Conservation (phyloP, 2,113 vertebrate species). For the Tragelaphus imberbis region DNA sequence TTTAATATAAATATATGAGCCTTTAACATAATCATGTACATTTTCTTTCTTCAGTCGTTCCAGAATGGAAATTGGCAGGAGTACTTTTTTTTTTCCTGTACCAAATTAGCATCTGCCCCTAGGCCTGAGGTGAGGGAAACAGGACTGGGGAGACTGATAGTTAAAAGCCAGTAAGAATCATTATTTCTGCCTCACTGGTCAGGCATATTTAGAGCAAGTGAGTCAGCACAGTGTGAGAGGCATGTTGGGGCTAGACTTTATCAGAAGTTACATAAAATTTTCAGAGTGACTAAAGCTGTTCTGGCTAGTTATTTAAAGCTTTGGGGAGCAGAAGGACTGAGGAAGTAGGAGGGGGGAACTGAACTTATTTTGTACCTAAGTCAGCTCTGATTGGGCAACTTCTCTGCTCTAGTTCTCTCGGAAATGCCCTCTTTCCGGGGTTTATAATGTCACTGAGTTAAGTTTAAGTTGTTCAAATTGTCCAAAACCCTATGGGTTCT, state of each 20-base stretch:
- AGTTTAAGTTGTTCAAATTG: not conserved
- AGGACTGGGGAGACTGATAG: not conserved
- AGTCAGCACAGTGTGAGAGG: constrained; percentile 27
- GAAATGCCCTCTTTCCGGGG: not conserved
- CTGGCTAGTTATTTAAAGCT: constrained; percentile 24
- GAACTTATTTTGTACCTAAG: not conserved
- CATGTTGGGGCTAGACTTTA: constrained; percentile 4
- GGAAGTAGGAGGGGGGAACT: not conserved
- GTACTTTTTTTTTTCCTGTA: not conserved
- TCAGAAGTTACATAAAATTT: not conserved
- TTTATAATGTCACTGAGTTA: not conserved
- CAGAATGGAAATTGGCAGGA: not conserved
- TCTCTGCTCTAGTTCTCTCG: not conserved
- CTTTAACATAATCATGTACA: not conserved
- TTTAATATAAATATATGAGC: not conserved
- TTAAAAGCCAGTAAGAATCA: not conserved
- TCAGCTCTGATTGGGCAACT: not conserved
- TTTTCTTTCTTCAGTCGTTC: not conserved
- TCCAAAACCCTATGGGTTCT: not conserved
- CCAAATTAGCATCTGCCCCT: constrained; percentile 21
- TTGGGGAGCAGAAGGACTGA: not conserved
- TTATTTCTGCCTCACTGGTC: constrained; percentile 54
- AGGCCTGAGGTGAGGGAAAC: not conserved
- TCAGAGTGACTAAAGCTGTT: not conserved
- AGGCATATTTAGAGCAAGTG: constrained; percentile 52